phyloP scores from a whole-genome alignment of 1,140 invertebrate species.

The Megalonaias nervosa region DNA sequence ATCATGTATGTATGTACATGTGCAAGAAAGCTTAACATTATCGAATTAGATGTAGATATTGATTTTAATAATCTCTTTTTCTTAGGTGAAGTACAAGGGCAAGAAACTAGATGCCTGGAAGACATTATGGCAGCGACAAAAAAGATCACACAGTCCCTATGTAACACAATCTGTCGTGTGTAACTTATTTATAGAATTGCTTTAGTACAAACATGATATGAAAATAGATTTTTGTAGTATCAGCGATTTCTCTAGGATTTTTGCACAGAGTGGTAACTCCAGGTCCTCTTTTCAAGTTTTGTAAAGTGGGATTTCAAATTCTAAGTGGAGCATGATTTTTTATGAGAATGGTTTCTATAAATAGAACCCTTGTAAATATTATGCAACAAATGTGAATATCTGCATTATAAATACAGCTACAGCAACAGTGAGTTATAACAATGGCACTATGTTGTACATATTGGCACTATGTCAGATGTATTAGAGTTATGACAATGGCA shows the following conservation, averaged over 20 bases:
- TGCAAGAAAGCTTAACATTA: too few relatives aligned
- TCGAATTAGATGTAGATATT: too few relatives aligned
- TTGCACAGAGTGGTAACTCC: not conserved
- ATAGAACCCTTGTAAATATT: too few relatives aligned
- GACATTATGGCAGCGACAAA: slow-evolving; percentile 84
- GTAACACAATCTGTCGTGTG: slow-evolving; percentile 22
- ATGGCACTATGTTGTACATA: too few relatives aligned
- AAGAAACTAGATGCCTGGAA: slow-evolving; percentile 91
- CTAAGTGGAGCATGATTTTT: slow-evolving; percentile 11
- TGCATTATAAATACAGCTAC: too few relatives aligned
- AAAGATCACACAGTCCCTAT: slow-evolving; percentile 64
- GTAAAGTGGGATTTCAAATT: not conserved
- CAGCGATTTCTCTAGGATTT: too few relatives aligned
- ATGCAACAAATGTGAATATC: too few relatives aligned
- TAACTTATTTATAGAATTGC: not conserved
- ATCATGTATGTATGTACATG: too few relatives aligned
- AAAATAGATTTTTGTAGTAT: not conserved
- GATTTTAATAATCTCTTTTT: not conserved
- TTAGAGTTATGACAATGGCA: too few relatives aligned
- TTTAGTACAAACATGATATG: not conserved
- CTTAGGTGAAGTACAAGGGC: slow-evolving; percentile 81
- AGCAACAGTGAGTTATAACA: too few relatives aligned
- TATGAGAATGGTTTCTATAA: too few relatives aligned
- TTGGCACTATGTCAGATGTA: too few relatives aligned
- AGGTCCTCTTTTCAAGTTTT: not conserved